Conservation (phyloP, 2,113 vertebrate species). For the Pelecanus crispus region DNA sequence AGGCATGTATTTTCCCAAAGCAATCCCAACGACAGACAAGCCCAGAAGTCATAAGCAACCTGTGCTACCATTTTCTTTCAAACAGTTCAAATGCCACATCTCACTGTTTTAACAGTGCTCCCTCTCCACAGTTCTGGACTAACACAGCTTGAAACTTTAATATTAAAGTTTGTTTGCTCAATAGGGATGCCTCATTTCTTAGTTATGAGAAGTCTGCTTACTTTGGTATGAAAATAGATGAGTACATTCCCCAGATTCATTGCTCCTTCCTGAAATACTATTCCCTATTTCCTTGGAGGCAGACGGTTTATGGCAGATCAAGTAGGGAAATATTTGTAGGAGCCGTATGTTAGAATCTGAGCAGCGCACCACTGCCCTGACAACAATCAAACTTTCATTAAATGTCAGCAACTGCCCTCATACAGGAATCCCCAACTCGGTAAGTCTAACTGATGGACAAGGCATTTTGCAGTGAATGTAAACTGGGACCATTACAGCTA, state of each 20-base stretch:
- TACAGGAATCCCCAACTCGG: not conserved
- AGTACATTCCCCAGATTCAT: conserved; percentile 6
- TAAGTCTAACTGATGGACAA: not conserved
- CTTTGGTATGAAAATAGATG: conserved; percentile 1
- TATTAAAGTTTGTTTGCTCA: conserved; percentile 23
- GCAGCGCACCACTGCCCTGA: not conserved
- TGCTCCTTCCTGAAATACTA: conserved; percentile 6
- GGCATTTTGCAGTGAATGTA: not conserved
- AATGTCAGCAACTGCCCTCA: not conserved
- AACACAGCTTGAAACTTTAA: not conserved
- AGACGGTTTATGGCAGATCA: not conserved
- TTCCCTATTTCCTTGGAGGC: not conserved
- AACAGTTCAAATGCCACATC: not conserved
- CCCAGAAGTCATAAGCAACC: not conserved
- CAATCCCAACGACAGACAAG: not conserved
- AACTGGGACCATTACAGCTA: not conserved
- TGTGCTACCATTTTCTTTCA: not conserved
- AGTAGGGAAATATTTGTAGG: not conserved
- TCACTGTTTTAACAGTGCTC: not conserved
- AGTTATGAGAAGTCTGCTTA: conserved; percentile 1
- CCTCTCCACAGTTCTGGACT: not conserved
- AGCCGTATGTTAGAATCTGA: not conserved
- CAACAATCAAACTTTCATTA: not conserved
- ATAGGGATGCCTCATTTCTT: not conserved
- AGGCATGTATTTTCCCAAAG: not conserved